Evolutionary conservation across 1,140 invertebrate genomes (phyloP), one percentile per base, ranked within the genome.

Genomic region (Panagrolaimus sp.): DNA sequence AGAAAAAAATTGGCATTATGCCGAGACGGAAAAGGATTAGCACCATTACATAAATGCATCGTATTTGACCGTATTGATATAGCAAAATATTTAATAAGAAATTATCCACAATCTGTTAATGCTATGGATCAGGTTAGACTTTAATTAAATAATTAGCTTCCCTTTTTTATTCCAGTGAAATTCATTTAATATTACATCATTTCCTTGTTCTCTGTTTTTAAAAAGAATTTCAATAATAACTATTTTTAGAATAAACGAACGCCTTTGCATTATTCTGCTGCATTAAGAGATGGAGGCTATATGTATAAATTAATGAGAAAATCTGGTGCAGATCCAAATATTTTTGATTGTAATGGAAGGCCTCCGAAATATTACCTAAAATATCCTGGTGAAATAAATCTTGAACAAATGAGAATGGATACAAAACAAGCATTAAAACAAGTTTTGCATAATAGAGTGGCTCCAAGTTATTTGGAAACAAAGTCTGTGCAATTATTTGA

Each of bases 11-110:
- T 95, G 80, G 91, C 91, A 9, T 87, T 92, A 48, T 91, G 91
- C 8, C 88, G 90, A 74, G 91, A 94, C 67, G 65, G 72, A 14
- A 57, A 79, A 20, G 81, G 76, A 16, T 43, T 92, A 27, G 93
- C 92, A 0, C 90, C 93, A 2, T 85, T 97, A 46, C 94, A 98
- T 84, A 92, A 93, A 63, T 92, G 93, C 9, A 89, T 91, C 0
- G 87, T 94, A 67, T 96, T 91, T 79, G 94, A 94, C 0, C 93
- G 97, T 84, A 94, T 93, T 0, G 95, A 96, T 16, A 94, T 96
- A 42, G 91, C 76, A 47, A 82, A 82, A 23, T 86, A 86, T 68
- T 66, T 85, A 45, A 78, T 78, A 9, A 71, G 84, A 48, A 88
- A 91, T 75, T 92, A 92, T 86, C 91, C 91, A n/a, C 84, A 85